Evolutionary conservation across 2,888 invertebrate species (phyloP).

Genomic region (Malthinus flaveolus): DNA sequence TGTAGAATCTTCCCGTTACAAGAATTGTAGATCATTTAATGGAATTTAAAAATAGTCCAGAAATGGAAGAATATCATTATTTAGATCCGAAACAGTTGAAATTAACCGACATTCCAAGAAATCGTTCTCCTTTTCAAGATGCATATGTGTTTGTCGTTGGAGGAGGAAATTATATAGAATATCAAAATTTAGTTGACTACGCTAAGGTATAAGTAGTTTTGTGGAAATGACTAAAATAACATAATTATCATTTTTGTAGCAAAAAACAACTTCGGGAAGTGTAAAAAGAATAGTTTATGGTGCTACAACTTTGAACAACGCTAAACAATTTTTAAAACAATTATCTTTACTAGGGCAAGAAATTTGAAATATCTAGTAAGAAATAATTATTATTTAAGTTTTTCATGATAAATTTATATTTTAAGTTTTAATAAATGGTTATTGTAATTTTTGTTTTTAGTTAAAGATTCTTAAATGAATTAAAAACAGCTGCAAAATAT

Average conservation of each 20-base stretch:
- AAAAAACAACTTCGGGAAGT: slow-evolving; percentile 71
- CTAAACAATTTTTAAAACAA: slow-evolving; percentile 92
- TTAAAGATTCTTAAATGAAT: no score
- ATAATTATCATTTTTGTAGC: slow-evolving; percentile 58
- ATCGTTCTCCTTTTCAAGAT: slow-evolving; percentile 77
- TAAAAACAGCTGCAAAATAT: no score
- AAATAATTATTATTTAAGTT: no score
- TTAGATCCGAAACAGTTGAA: slow-evolving; percentile 95
- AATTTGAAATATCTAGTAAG: slow-evolving; percentile 51
- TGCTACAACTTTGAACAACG: slow-evolving; percentile 91
- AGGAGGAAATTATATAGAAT: slow-evolving; percentile 98
- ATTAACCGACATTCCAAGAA: slow-evolving; percentile 66
- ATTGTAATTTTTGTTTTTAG: no score
- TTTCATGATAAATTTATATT: no score
- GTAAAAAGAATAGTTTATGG: slow-evolving; percentile 90
- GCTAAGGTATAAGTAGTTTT: slow-evolving; percentile 66
- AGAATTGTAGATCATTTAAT: slow-evolving; percentile 88
- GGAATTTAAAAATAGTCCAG: slow-evolving; percentile 76
- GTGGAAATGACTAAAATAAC: slow-evolving; percentile 4
- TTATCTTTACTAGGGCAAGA: slow-evolving; percentile 78
- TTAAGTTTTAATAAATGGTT: no score
- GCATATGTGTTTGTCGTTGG: slow-evolving; percentile 91
- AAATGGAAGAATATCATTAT: slow-evolving; percentile 87
- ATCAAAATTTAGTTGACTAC: slow-evolving; percentile 96
- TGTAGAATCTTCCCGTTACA: slow-evolving; percentile 90